Evolutionary conservation across 1,140 invertebrate genomes (phyloP).

Genomic region (Eciton burchellii): DNA sequence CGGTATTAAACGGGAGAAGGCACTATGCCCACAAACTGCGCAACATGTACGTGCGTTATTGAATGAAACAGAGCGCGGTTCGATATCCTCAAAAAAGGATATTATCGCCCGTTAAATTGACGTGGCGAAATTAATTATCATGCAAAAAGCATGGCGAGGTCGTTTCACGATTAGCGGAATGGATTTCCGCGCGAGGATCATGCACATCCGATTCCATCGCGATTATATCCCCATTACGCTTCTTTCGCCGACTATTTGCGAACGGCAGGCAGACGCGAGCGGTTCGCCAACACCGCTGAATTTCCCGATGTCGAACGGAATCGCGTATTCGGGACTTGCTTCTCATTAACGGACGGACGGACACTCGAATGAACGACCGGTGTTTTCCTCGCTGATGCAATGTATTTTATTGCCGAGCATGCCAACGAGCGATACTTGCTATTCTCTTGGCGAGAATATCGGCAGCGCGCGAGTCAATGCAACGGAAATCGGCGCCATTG

Average conservation of each 20-base stretch:
- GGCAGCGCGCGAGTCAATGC: conserved; percentile 22
- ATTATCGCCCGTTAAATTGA: conserved; percentile 11
- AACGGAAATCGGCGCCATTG: conserved; percentile 53
- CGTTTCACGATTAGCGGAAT: conserved; percentile 21
- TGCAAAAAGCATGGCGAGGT: conserved; percentile 31
- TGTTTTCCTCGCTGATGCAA: conserved; percentile 30
- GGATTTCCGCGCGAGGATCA: not conserved
- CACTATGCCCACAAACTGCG: not conserved
- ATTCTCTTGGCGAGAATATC: conserved; percentile 23
- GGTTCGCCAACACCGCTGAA: not conserved
- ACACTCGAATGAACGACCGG: too few relatives aligned
- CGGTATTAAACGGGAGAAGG: not conserved
- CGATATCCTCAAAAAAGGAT: conserved; percentile 12
- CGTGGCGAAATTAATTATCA: conserved; percentile 40
- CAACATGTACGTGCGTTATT: not conserved
- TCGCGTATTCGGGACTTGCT: conserved; percentile 8
- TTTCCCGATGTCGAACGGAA: conserved; percentile 15
- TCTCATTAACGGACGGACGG: too few relatives aligned
- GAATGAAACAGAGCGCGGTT: conserved; percentile 11
- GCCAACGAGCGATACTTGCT: conserved; percentile 36
- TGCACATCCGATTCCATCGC: conserved; percentile 5
- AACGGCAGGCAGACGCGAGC: conserved; percentile 10
- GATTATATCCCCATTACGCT: conserved; percentile 44
- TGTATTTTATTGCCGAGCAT: conserved; percentile 38
- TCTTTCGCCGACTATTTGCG: conserved; percentile 4